Percentiles rank a stretch among this genome's conserved stretches.
These are phyloP conservation scores for Nymphicus hollandicus DNA, from an alignment of 2,113 vertebrate species.

Conservation along the genomic window DNA sequence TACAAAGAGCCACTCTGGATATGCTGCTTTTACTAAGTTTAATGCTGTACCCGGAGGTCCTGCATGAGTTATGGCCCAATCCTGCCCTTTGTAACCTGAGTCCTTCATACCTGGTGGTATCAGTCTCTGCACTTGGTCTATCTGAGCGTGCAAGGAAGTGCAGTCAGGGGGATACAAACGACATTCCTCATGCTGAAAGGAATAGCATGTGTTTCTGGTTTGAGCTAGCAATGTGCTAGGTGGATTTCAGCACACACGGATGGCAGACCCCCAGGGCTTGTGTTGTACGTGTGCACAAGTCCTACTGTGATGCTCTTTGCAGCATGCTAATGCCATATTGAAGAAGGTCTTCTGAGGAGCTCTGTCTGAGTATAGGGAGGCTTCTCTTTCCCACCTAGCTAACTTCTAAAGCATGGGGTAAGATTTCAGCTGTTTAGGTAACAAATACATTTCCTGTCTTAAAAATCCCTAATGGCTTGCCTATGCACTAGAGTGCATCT, in stretches of 20 bases:
- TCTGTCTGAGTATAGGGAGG: neutral
- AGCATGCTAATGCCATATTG: neutral
- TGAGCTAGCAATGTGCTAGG: neutral
- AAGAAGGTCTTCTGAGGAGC: neutral
- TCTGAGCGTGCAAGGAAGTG: accelerated
- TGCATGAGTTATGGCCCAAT: neutral
- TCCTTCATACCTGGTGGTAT: neutral
- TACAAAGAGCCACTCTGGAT: neutral
- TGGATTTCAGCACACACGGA: neutral
- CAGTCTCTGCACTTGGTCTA: neutral
- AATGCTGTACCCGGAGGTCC: neutral
- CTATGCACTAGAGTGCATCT: neutral
- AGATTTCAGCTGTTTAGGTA: neutral
- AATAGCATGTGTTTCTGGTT: neutral
- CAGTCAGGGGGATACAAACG: neutral
- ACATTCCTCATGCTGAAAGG: neutral
- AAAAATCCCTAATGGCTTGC: neutral
- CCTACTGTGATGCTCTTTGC: neutral
- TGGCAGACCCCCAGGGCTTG: neutral
- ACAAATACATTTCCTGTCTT: neutral
- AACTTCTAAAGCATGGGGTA: neutral
- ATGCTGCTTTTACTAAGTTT: neutral
- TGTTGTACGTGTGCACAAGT: accelerated
- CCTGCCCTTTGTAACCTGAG: neutral
- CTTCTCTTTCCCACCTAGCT: neutral